Conservation (phyloP, 2,113 vertebrate genomes). For the Balaenoptera acutorostrata region DNA sequence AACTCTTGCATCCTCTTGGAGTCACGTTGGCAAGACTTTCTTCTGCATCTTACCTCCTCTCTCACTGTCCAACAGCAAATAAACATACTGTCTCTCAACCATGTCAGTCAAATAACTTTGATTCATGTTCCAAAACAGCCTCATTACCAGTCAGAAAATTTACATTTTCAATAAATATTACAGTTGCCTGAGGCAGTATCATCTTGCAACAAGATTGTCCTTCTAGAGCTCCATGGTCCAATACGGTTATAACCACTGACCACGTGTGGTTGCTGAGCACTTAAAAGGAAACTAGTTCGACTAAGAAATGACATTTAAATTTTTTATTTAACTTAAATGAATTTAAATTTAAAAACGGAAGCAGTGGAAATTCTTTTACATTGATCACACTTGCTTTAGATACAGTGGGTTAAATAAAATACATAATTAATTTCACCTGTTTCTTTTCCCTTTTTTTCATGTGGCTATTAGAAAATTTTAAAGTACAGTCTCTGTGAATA, state of each 20-base stretch:
- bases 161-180: background rate
- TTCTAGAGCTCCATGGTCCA: background rate
- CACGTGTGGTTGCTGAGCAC: background rate
- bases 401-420: background rate
- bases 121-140: background rate
- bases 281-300: background rate
- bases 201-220: background rate
- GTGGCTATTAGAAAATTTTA: background rate
- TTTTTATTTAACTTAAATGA: background rate
- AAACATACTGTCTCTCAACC: background rate
- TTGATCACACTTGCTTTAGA: background rate
- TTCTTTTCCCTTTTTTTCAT: background rate
- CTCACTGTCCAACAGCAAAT: background rate
- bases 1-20: background rate
- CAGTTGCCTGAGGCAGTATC: background rate
- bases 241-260: background rate
- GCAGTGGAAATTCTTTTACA: background rate
- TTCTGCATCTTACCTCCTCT: background rate
- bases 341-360: background rate
- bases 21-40: background rate
- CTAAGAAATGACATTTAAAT: background rate
- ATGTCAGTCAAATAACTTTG: background rate
- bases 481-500: background rate
- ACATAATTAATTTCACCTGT: background rate
- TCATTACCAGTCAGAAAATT: background rate